Base-by-base conservation (phyloP, 2,888 invertebrate genomes). In the Cheilosia grossa region DNA sequence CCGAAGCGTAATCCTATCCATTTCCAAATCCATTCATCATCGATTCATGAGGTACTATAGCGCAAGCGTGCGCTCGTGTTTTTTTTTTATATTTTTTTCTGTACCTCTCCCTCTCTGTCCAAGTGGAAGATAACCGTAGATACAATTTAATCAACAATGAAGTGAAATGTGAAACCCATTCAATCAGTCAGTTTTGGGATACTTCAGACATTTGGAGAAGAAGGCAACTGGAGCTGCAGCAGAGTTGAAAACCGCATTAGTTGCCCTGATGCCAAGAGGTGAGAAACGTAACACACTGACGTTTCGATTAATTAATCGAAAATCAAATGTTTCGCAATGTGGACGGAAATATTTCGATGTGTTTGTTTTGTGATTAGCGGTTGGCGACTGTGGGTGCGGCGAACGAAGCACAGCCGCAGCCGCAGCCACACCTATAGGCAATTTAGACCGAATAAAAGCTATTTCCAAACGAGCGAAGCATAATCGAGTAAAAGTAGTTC, bases 11-110 rank as follows among this genome's bases (percentile, higher is more conserved):
- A 73, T 78, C 79, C 56, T 80, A 75, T 85, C 54, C 80, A 85
- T 80, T 80, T 80, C 58, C 66, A 75, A 73, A 85, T 75, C 69
- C 79, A 80, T 69, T 74, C 79, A 80, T 83, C 73, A 79, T 79
- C 67, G 64, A 80, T 64, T 73, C 58, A 73, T 79, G 56, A 64
- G 58, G 58, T 49, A 27, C 74, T 30, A 59, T 30, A 66, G 59
- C 72, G 42, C 37, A 49, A 49, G 47, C 61, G 61, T 42, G 63
- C 44, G 54, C 30, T 51, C 61, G 67, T 56, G 24, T 42, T 56
- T 30, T 63, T 47, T 10, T 53, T 44, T 51, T 19, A 33, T 40
- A 44, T n/a, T 19, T 7, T 33, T 15, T 47, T 15, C 19, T 6
- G 9, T 30, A 30, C 10, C 42, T 19, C 15, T 49, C 13, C 24